These are phyloP conservation scores for Platycnemis pennipes DNA, from an alignment of 2,888 invertebrate species.

Conservation along the genomic window DNA sequence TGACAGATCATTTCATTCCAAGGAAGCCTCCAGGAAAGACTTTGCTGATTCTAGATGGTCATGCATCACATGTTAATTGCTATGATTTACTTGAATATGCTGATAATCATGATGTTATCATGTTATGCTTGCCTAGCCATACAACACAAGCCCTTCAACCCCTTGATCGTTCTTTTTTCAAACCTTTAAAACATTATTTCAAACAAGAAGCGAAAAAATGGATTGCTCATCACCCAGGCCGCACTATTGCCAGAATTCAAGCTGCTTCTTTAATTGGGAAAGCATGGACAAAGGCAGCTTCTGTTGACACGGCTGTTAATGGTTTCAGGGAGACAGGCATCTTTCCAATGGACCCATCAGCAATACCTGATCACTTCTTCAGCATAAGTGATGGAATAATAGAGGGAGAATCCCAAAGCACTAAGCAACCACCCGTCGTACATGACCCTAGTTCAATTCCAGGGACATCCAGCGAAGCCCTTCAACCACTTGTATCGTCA, in stretches of 20 bases:
- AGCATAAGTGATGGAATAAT: background rate
- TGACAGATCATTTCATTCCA: conserved; percentile 75
- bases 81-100: conserved; percentile 1
- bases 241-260: background rate
- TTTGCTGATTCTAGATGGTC: conserved; percentile 74
- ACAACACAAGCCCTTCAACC: background rate
- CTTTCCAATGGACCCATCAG: background rate
- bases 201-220: background rate
- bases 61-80: background rate
- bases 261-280: background rate
- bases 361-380: background rate
- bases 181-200: conserved; percentile 5
- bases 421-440: background rate
- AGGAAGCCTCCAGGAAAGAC: conserved; percentile 74
- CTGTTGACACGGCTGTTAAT: background rate
- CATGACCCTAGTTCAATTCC: background rate
- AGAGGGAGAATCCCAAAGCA: background rate
- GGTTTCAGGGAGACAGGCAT: background rate
- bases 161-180: background rate
- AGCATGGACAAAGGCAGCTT: conserved; percentile 12
- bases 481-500: background rate
- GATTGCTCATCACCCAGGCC: background rate
- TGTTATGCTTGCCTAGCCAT: background rate
- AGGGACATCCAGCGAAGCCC: background rate
- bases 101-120: background rate